These are phyloP conservation scores for Buphagus erythrorhynchus DNA, from an alignment of 2,797 vertebrate genomes.

Conservation along the genomic window DNA sequence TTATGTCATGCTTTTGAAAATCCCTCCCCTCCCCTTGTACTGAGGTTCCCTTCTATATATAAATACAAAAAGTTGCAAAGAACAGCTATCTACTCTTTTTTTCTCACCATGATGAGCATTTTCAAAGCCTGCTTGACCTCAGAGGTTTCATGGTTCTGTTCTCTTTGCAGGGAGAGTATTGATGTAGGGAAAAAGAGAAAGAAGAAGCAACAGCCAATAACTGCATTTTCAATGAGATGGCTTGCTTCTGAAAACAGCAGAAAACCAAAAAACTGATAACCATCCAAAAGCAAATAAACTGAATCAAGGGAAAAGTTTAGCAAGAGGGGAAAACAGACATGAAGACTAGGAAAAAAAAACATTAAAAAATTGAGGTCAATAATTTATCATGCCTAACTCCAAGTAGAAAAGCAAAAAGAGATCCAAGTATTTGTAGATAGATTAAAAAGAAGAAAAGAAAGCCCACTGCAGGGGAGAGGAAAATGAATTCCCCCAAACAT, in stretches of 20 bases:
- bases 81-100: slow-evolving; percentile 26
- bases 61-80: slow-evolving; percentile 1
- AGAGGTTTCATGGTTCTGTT: slow-evolving; percentile 46
- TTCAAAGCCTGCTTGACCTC: slow-evolving; percentile 55
- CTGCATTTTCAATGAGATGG: slow-evolving; percentile 55
- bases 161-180: slow-evolving; percentile 43
- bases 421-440: background rate
- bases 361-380: background rate
- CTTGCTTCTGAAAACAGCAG: slow-evolving; percentile 44
- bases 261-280: slow-evolving; percentile 19
- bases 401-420: background rate
- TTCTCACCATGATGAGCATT: background rate
- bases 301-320: slow-evolving; percentile 14
- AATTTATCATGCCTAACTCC: slow-evolving; percentile 36
- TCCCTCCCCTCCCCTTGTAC: background rate
- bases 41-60: background rate
- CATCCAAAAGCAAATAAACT: slow-evolving; percentile 43
- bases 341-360: background rate
- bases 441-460: background rate
- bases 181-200: slow-evolving; percentile 42
- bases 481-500: background rate
- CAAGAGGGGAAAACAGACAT: slow-evolving; percentile 1
- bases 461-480: background rate
- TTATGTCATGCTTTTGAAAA: background rate
- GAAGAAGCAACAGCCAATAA: slow-evolving; percentile 40